phyloP scores from a whole-genome alignment of 2,113 vertebrate species.

The Sturnira hondurensis region DNA sequence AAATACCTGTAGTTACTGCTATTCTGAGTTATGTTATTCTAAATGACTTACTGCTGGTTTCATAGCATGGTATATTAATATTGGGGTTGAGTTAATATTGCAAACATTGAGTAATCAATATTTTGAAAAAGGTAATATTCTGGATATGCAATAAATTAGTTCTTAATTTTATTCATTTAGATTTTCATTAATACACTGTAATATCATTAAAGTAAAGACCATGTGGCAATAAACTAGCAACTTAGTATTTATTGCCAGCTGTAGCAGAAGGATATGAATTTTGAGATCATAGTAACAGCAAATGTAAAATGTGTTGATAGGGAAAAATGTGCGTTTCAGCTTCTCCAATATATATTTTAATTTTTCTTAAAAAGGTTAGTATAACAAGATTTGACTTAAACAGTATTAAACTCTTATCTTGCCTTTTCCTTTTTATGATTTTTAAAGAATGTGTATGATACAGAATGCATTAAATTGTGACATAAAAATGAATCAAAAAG shows the following conservation, averaged over 20 bases:
- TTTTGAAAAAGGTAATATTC: not conserved
- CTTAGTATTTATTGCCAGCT: not conserved
- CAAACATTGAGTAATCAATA: not conserved
- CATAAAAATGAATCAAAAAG: slow-evolving; percentile 39
- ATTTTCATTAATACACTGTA: not conserved
- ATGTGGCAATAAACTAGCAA: not conserved
- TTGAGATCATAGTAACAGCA: not conserved
- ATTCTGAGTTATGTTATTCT: not conserved
- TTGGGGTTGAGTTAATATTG: not conserved
- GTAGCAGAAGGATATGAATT: not conserved
- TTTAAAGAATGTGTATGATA: not conserved
- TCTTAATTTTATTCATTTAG: not conserved
- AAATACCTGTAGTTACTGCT: not conserved
- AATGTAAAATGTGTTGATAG: not conserved
- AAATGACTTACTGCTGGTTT: not conserved
- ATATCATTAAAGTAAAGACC: not conserved
- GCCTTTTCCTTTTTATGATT: slow-evolving; percentile 30
- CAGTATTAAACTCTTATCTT: not conserved
- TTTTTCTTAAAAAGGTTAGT: slow-evolving; percentile 4
- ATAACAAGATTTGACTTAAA: not conserved
- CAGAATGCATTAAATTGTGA: slow-evolving; percentile 5
- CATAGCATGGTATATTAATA: not conserved
- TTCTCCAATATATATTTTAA: not conserved
- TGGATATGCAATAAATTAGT: not conserved
- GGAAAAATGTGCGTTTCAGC: not conserved